Evolutionary conservation across 2,797 vertebrate genomes (phyloP).

Genomic region (Pogoniulus pusillus): DNA sequence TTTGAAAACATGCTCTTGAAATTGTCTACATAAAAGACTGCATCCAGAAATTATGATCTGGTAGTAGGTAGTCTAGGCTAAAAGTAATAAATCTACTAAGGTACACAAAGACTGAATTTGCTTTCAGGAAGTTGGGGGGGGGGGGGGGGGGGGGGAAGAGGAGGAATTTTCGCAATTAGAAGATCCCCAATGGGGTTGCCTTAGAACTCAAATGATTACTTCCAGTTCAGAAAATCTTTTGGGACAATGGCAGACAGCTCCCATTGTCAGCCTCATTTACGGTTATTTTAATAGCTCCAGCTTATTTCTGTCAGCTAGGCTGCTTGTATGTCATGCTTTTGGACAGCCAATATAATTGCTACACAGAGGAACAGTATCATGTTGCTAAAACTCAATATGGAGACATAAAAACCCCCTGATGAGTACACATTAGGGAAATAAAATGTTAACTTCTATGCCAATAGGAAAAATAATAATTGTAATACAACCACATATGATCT

Average conservation of each 20-base stretch:
- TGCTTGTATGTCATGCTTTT: conserved; percentile 49
- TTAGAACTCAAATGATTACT: conserved; percentile 81
- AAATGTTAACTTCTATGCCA: conserved; percentile 27
- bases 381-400: not conserved
- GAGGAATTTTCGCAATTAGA: conserved; percentile 67
- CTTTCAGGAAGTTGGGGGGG: conserved; percentile 42
- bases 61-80: not conserved
- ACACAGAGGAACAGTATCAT: conserved; percentile 25
- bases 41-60: not conserved
- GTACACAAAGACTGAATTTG: conserved; percentile 27
- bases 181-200: conserved; percentile 66
- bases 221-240: conserved; percentile 86
- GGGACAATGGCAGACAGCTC: conserved; percentile 80
- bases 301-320: conserved; percentile 69
- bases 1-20: not conserved
- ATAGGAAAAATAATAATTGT: conserved; percentile 26
- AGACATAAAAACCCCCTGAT: conserved; percentile 39
- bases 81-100: not conserved
- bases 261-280: conserved; percentile 80
- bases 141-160: fast-evolving
- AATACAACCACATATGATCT: not conserved
- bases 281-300: conserved; percentile 80
- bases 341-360: conserved; percentile 56
- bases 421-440: conserved; percentile 22
- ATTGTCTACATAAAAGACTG: not conserved